Percentiles rank a stretch among this genome's conserved stretches.
phyloP scores from a whole-genome alignment of 2,888 invertebrate genomes.

The Thalpophila matura region DNA sequence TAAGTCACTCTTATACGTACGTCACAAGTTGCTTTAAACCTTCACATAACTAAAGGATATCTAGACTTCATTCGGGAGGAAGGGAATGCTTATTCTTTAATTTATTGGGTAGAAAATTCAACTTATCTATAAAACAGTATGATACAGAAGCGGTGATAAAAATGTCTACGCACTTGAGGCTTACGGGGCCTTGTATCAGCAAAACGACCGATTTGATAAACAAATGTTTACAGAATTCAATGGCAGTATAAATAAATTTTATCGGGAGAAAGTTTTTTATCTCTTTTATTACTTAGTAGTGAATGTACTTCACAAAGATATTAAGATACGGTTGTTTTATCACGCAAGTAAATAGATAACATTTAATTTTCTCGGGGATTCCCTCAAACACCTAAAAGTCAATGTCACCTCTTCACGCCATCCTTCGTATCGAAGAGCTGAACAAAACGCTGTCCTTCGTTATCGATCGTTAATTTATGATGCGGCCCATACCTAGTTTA shows the following conservation, averaged over 20 bases:
- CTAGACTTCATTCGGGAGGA: too few species aligned
- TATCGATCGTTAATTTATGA: neutral
- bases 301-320: neutral
- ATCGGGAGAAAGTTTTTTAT: constrained; percentile 10
- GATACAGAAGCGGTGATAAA: too few species aligned
- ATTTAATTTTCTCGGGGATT: constrained; percentile 27
- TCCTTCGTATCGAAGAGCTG: neutral
- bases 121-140: too few species aligned
- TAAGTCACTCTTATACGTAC: too few species aligned
- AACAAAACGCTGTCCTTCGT: neutral
- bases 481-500: too few species aligned
- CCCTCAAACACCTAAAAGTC: constrained; percentile 8
- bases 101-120: too few species aligned
- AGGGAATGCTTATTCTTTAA: too few species aligned
- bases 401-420: constrained; percentile 19
- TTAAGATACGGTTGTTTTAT: constrained; percentile 1
- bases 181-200: too few species aligned
- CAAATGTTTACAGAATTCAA: neutral
- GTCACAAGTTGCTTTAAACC: too few species aligned
- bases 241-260: neutral
- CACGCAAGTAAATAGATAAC: constrained; percentile 7
- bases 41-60: too few species aligned
- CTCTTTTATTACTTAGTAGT: constrained; percentile 5
- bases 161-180: too few species aligned
- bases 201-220: neutral